Conservation (phyloP, 2,797 vertebrate species). For the Acanthurus lineatus region DNA sequence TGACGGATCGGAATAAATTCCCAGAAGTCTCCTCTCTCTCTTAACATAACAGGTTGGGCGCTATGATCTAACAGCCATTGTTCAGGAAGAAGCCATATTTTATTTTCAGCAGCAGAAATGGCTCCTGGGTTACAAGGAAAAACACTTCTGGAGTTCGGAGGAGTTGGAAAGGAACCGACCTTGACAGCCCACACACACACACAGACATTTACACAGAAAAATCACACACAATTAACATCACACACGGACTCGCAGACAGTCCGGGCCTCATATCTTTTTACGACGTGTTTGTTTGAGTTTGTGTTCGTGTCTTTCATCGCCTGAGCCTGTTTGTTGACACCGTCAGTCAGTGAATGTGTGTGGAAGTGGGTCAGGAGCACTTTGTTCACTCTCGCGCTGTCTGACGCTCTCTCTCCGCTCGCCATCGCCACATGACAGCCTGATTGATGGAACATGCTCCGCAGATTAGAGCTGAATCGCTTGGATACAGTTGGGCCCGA, state of each 20-base stretch:
- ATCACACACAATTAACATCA: constrained; percentile 2
- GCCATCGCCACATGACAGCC: constrained; percentile 48
- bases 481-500: constrained; percentile 60
- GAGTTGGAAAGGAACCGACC: constrained; percentile 15
- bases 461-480: constrained; percentile 59
- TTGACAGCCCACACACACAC: background rate
- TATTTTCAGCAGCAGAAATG: constrained; percentile 13
- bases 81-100: constrained; percentile 12
- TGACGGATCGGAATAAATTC: constrained; percentile 23
- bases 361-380: constrained; percentile 46
- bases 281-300: constrained; percentile 21
- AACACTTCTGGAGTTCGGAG: constrained; percentile 16
- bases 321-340: constrained; percentile 1
- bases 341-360: constrained; percentile 18
- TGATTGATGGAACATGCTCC: constrained; percentile 67
- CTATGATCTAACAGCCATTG: constrained; percentile 2
- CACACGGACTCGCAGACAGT: background rate
- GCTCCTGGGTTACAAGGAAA: constrained; percentile 21
- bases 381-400: constrained; percentile 38
- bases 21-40: background rate
- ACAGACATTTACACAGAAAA: background rate
- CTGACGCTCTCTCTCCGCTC: constrained; percentile 40
- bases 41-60: constrained; percentile 1
- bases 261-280: constrained; percentile 5
- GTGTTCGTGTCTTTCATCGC: constrained; percentile 25